Percentiles rank a stretch among this genome's conserved stretches.
These are phyloP conservation scores for Eueides isabella DNA, from an alignment of 1,140 invertebrate species.

Conservation along the genomic window DNA sequence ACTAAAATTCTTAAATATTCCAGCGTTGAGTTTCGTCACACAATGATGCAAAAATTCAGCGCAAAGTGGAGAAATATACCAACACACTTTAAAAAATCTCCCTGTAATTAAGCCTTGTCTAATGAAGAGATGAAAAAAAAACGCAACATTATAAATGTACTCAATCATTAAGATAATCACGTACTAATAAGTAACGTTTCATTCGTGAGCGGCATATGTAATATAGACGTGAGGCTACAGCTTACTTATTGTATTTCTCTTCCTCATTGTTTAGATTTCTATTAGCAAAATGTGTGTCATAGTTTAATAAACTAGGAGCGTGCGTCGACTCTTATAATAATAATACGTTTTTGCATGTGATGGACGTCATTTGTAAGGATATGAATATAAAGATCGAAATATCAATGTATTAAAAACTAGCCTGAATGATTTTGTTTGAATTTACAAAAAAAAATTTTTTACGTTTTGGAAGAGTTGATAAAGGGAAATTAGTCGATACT, in stretches of 20 bases:
- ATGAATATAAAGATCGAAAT: neutral
- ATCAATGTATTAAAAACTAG: neutral
- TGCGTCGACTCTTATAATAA: neutral
- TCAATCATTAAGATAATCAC: neutral
- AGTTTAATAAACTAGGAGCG: neutral
- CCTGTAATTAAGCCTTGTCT: neutral
- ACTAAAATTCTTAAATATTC: too few relatives aligned
- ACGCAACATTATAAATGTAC: neutral
- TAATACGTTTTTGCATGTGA: neutral
- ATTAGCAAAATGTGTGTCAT: conserved; percentile 3
- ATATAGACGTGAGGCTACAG: neutral
- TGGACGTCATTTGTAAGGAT: neutral
- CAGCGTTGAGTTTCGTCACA: too few relatives aligned
- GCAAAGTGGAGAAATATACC: neutral
- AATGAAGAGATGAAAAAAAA: neutral
- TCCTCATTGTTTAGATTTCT: conserved; percentile 13
- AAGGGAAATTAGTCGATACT: too few relatives aligned
- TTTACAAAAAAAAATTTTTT: too few relatives aligned
- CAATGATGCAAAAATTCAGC: too few relatives aligned
- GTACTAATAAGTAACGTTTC: neutral
- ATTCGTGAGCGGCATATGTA: conserved; percentile 1
- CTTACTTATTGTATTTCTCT: neutral
- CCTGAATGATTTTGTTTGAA: too few relatives aligned
- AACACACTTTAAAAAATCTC: neutral
- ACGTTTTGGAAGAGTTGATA: too few relatives aligned